These are phyloP conservation scores for Pangasius larnaudii DNA, from an alignment of 2,797 vertebrate species.

Conservation along the genomic window DNA sequence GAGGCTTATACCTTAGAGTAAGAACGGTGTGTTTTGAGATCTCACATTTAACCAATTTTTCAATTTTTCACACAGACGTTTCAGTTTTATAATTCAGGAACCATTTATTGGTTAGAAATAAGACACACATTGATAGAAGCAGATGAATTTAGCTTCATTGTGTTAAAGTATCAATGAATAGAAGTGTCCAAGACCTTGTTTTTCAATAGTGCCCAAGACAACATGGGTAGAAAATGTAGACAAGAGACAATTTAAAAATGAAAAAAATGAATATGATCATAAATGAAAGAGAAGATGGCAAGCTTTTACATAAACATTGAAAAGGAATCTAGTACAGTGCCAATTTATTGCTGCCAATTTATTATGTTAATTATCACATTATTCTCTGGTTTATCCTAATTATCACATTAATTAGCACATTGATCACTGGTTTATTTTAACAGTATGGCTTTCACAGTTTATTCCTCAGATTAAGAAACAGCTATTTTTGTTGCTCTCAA, in stretches of 20 bases:
- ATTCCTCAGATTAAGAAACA: background rate
- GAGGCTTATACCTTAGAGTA: conserved; percentile 30
- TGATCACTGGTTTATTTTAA: background rate
- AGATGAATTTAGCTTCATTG: background rate
- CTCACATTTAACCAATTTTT: background rate
- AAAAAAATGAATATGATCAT: background rate
- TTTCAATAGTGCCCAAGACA: background rate
- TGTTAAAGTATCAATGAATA: background rate
- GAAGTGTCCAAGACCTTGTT: background rate
- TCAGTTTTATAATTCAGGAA: background rate
- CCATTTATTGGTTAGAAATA: background rate
- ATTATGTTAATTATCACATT: background rate
- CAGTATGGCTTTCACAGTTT: background rate
- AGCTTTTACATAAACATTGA: background rate
- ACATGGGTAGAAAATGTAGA: background rate
- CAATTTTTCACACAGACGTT: background rate
- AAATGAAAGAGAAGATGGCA: background rate
- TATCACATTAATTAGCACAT: no score
- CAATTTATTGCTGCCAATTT: background rate
- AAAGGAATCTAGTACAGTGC: background rate
- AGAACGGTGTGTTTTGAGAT: conserved; percentile 40
- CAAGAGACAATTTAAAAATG: background rate
- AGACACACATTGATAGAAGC: background rate
- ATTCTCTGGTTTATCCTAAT: background rate
- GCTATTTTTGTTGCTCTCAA: background rate